phyloP scores from a whole-genome alignment of 2,888 invertebrate genomes.

The Lacanobia wlatinum region DNA sequence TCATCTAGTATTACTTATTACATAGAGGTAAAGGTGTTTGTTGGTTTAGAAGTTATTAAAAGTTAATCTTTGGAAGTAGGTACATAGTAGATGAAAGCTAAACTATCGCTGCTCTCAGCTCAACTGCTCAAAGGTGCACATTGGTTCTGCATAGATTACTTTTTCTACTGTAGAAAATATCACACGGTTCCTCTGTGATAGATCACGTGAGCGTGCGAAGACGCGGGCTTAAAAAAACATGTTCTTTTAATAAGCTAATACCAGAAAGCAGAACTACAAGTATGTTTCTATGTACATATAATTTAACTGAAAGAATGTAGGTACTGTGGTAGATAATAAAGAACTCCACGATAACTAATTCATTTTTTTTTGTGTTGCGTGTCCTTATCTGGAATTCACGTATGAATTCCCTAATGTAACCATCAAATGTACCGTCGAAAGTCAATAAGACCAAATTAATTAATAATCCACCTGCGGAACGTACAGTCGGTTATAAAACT shows the following conservation, averaged over 20 bases:
- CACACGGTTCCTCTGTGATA: too few relatives aligned
- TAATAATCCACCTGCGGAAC: constrained; percentile 73
- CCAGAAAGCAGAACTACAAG: not conserved
- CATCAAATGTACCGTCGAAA: constrained; percentile 65
- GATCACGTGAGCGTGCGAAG: too few relatives aligned
- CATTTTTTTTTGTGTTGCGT: constrained; percentile 64
- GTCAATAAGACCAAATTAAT: constrained; percentile 78
- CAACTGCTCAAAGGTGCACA: too few relatives aligned
- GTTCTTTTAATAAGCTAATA: not conserved
- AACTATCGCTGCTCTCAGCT: too few relatives aligned
- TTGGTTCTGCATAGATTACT: too few relatives aligned
- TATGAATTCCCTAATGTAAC: constrained; percentile 67
- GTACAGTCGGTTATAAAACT: constrained; percentile 62
- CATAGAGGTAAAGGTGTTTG: too few relatives aligned
- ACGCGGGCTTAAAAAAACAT: too few relatives aligned
- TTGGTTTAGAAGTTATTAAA: too few relatives aligned
- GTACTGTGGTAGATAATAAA: constrained; percentile 6
- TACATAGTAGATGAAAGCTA: too few relatives aligned
- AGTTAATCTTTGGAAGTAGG: too few relatives aligned
- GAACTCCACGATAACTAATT: constrained; percentile 26
- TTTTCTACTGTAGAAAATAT: too few relatives aligned
- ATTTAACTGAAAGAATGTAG: not conserved
- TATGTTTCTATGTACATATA: not conserved
- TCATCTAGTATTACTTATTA: too few relatives aligned
- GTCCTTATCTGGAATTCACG: constrained; percentile 58